Base-by-base conservation (phyloP, 2,113 vertebrate genomes). In the Mesitornis unicolor region DNA sequence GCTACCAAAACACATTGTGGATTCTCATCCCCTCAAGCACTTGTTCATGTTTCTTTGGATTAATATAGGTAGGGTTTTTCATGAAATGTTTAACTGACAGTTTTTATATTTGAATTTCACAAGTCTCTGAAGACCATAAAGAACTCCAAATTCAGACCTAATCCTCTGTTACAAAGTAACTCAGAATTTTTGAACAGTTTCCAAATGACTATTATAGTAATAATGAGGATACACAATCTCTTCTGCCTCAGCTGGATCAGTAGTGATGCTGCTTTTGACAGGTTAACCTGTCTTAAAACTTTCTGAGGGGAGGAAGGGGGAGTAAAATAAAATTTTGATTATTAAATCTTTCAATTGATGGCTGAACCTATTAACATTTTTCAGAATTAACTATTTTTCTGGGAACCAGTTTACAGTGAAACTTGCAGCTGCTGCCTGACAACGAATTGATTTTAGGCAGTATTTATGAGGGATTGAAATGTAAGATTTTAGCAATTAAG, bases 81-180 rank as follows among this genome's bases (percentile, higher is more conserved):
- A 95, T 75, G 70, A 97, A 97, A 97, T 97, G 90, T 97, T 97
- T 97, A 97, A 96, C 93, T 97, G 98, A 97, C 95, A 97, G 95
- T 95, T 98, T 97, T 97, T 97, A 78, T 97, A 98, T 98, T 97
- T 98, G 97, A 97, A 98, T 98, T 98, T 98, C 95, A 95, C 92
- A 98, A 98, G 92, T 85, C 81, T 97, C 96, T 96, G 85, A 73
- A 95, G 97, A 96, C 96, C 95, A 95, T 96, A 97, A 97, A 98
- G 84, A 97, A 96, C 83, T 97, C 93, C 82, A 95, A 92, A 97
- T 97, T 97, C 97, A 96, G 81, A 51, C 87, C 86, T 97, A 98
- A 98, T 98, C 95, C 96, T 95, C 95, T 93, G 67, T 93, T 97
- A 95, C 83, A 93, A 97, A 96, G 84, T 96, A 97, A 97, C 97